Evolutionary conservation across 2,888 invertebrate genomes (phyloP).

Genomic region (Leptinotarsa juncta): DNA sequence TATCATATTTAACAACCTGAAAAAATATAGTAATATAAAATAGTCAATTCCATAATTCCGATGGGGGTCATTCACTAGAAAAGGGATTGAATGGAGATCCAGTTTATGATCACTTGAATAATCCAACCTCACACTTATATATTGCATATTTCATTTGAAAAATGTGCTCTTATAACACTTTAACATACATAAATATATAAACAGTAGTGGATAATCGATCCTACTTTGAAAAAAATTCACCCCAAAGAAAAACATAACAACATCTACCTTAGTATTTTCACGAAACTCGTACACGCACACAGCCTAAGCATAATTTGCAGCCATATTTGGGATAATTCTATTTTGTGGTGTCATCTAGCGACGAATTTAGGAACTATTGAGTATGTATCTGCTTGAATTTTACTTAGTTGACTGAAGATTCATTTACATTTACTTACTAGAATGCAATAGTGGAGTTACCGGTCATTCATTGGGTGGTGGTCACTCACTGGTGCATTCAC

Average conservation of each 20-base stretch:
- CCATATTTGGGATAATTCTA: slow-evolving; percentile 13
- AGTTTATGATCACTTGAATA: slow-evolving; percentile 19
- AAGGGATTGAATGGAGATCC: slow-evolving; percentile 17
- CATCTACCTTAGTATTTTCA: slow-evolving; percentile 12
- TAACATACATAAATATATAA: slow-evolving; percentile 1
- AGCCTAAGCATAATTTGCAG: slow-evolving; percentile 17
- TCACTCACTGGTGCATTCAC: background rate
- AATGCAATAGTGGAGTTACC: background rate
- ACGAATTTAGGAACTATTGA: background rate
- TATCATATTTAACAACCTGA: no score
- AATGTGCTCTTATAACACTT: background rate
- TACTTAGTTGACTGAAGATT: background rate
- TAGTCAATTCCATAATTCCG: background rate
- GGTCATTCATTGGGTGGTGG: background rate
- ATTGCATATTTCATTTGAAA: slow-evolving; percentile 11
- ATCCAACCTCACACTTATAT: slow-evolving; percentile 6
- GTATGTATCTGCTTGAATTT: slow-evolving; percentile 8
- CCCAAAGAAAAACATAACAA: slow-evolving; percentile 2
- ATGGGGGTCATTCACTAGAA: background rate
- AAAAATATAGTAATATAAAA: no score
- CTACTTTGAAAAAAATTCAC: slow-evolving; percentile 13
- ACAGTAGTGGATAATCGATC: slow-evolving; percentile 7
- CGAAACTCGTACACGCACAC: slow-evolving; percentile 5
- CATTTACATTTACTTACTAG: background rate
- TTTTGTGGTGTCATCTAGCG: background rate